Evolutionary conservation across 2,888 invertebrate genomes (phyloP).

Genomic region (Phasia obesa): DNA sequence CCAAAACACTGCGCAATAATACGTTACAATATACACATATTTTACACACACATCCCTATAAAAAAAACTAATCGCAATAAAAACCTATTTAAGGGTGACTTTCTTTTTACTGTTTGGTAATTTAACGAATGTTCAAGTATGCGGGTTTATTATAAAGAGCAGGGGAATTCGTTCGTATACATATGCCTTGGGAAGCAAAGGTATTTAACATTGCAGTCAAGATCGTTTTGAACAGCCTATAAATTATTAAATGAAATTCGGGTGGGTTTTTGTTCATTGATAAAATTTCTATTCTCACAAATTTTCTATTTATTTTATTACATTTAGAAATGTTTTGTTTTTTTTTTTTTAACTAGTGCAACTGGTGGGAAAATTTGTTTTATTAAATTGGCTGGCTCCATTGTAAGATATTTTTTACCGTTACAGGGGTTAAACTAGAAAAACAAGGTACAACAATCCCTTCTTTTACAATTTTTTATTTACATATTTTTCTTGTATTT

Average conservation of each 20-base stretch:
- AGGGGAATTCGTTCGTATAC: constrained; percentile 44
- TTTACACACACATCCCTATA: too few species aligned
- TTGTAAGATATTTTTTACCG: constrained; percentile 37
- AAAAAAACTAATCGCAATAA: constrained; percentile 1
- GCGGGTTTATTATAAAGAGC: constrained; percentile 53
- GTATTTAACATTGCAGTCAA: constrained; percentile 40
- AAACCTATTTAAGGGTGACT: constrained; percentile 61
- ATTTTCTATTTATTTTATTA: constrained; percentile 4
- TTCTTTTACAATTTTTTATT: neutral
- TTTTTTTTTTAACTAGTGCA: constrained; percentile 35
- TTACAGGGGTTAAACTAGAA: constrained; percentile 43
- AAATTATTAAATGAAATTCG: neutral
- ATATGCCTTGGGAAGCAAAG: constrained; percentile 46
- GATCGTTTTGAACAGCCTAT: constrained; percentile 6
- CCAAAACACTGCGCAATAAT: constrained; percentile 45
- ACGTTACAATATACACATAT: constrained; percentile 6
- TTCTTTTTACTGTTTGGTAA: constrained; percentile 35
- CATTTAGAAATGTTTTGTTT: neutral
- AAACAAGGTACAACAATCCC: neutral
- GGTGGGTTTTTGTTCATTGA: constrained; percentile 18
- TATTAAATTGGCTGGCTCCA: neutral
- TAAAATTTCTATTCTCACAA: constrained; percentile 45
- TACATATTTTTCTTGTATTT: neutral
- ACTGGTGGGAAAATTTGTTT: constrained; percentile 60
- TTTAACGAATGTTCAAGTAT: constrained; percentile 52